Evolutionary conservation across 2,888 invertebrate species (phyloP).

Genomic region (Osmoderma eremita): DNA sequence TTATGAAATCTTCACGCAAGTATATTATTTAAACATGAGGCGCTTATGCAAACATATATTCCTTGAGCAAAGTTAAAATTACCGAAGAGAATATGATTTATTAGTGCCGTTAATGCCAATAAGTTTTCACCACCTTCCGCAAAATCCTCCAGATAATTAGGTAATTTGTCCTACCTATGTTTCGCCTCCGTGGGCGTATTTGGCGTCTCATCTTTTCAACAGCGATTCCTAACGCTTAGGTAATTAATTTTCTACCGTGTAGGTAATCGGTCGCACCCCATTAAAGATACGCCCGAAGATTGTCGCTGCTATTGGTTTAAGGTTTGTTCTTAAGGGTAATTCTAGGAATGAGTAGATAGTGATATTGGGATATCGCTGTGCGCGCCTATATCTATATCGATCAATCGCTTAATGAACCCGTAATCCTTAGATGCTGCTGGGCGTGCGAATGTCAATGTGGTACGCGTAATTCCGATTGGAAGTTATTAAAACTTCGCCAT

Average conservation of each 20-base stretch:
- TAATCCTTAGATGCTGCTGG: slow-evolving; percentile 30
- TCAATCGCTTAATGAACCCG: slow-evolving; percentile 41
- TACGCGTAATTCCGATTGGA: slow-evolving; percentile 10
- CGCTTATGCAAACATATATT: too few relatives aligned
- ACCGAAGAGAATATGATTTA: too few relatives aligned
- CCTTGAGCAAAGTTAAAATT: too few relatives aligned
- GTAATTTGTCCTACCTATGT: too few relatives aligned
- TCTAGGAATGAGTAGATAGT: slow-evolving; percentile 40
- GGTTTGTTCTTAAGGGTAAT: slow-evolving; percentile 42
- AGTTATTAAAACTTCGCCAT: background rate
- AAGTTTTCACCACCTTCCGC: too few relatives aligned
- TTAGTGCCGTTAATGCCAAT: too few relatives aligned
- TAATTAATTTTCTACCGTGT: slow-evolving; percentile 3
- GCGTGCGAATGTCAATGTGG: background rate
- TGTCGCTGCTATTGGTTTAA: slow-evolving; percentile 42
- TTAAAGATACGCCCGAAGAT: slow-evolving; percentile 37
- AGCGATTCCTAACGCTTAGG: background rate
- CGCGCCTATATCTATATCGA: slow-evolving; percentile 33
- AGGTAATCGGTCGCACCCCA: slow-evolving; percentile 5
- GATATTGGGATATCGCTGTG: slow-evolving; percentile 38
- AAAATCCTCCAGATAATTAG: too few relatives aligned
- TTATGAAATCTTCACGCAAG: too few relatives aligned
- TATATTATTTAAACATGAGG: too few relatives aligned
- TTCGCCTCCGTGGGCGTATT: too few relatives aligned
- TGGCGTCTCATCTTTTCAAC: background rate